Evolutionary conservation across 2,113 vertebrate genomes (phyloP).

Genomic region (Alligator sinensis): DNA sequence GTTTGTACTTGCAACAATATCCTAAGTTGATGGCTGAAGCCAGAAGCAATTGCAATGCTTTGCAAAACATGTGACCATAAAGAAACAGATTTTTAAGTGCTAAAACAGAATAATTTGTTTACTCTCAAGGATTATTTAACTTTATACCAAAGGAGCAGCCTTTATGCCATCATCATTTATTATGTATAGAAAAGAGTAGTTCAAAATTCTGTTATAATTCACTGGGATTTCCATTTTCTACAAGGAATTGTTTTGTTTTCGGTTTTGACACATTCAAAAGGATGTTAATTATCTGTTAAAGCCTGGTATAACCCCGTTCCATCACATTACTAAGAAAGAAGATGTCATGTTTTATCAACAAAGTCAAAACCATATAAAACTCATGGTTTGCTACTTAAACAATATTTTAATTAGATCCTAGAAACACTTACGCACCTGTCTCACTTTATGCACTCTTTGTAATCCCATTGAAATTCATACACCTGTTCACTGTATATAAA

Average conservation of each 20-base stretch:
- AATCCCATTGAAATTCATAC: not conserved
- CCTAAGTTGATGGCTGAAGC: not conserved
- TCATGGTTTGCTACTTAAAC: not conserved
- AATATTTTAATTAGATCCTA: not conserved
- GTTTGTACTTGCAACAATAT: not conserved
- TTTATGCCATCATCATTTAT: not conserved
- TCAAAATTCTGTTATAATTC: not conserved
- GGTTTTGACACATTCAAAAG: not conserved
- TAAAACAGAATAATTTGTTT: not conserved
- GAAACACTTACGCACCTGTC: not conserved
- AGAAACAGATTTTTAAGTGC: not conserved
- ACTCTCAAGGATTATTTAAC: not conserved
- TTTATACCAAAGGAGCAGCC: not conserved
- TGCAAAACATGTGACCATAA: not conserved
- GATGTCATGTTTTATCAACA: not conserved
- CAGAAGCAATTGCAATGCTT: not conserved
- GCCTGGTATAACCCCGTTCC: not conserved
- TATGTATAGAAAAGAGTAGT: not conserved
- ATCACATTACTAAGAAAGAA: not conserved
- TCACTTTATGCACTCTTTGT: not conserved
- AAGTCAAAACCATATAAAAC: not conserved
- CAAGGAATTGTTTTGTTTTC: not conserved
- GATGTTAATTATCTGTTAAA: not conserved
- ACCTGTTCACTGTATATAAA: not conserved
- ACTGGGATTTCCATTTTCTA: not conserved